Evolutionary conservation across 2,888 invertebrate species (phyloP).

Genomic region (Dynastes tityus): DNA sequence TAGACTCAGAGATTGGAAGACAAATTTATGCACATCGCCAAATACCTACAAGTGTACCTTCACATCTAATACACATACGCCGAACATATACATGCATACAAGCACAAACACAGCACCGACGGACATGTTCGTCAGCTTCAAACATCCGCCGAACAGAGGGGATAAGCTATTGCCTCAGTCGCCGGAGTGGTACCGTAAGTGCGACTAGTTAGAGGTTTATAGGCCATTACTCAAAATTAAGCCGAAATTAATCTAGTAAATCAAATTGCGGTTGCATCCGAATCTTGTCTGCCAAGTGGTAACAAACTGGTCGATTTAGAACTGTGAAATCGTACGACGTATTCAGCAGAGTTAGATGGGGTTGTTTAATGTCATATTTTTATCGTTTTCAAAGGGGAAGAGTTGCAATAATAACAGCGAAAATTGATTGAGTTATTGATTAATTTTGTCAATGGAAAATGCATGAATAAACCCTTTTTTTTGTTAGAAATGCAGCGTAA

Average conservation of each 20-base stretch:
- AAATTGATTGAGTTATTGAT: not conserved
- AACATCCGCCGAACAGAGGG: not conserved
- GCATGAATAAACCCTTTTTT: not conserved
- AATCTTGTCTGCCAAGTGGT: conserved; percentile 61
- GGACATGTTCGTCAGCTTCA: not conserved
- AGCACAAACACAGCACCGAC: no score
- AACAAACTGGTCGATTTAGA: conserved; percentile 64
- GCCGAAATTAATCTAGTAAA: conserved; percentile 66
- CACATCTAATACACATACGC: not conserved
- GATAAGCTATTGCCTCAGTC: not conserved
- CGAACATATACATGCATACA: not conserved
- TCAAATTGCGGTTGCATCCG: conserved; percentile 64
- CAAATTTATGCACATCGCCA: conserved; percentile 10
- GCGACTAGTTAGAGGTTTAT: conserved; percentile 39
- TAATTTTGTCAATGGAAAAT: not conserved
- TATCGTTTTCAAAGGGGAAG: not conserved
- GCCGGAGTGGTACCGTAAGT: not conserved
- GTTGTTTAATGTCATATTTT: not conserved
- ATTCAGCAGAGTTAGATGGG: not conserved
- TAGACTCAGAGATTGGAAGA: not conserved
- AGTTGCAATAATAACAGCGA: not conserved
- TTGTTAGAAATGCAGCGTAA: no score
- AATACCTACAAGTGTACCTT: conserved; percentile 5
- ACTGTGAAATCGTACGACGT: not conserved
- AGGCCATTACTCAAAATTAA: conserved; percentile 64